These are phyloP conservation scores for Hormaphis cornu DNA, from an alignment of 1,140 invertebrate genomes.

Conservation along the genomic window DNA sequence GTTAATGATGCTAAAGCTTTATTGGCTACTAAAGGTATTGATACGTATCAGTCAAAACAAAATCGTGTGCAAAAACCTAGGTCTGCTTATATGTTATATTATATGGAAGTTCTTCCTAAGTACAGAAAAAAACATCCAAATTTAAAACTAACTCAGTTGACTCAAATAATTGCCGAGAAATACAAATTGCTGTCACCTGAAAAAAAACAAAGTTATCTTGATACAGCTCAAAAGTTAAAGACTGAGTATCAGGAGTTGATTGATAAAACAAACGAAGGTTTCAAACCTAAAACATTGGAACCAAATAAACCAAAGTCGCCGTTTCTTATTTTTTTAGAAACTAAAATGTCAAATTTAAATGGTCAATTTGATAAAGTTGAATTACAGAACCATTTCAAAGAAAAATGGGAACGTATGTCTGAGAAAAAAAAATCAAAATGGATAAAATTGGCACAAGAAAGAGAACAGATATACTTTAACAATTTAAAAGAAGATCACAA, in stretches of 20 bases:
- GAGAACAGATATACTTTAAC: background rate
- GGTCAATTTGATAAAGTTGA: background rate
- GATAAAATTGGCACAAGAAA: conserved; percentile 20
- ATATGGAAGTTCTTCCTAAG: conserved; percentile 4
- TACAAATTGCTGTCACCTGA: conserved; percentile 8
- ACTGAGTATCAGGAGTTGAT: conserved; percentile 9
- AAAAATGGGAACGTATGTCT: conserved; percentile 17
- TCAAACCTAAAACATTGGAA: background rate
- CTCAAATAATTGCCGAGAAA: conserved; percentile 19
- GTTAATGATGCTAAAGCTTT: conserved; percentile 10
- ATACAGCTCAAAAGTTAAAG: conserved; percentile 10
- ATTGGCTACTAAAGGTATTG: conserved; percentile 24
- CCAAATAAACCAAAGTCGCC: background rate
- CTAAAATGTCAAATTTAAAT: background rate
- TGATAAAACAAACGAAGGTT: background rate
- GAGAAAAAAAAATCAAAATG: conserved; percentile 29
- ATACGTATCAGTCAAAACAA: conserved; percentile 21
- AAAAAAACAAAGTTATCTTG: conserved; percentile 1
- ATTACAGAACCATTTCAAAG: conserved; percentile 2
- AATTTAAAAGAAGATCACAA: conserved; percentile 20
- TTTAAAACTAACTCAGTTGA: conserved; percentile 1
- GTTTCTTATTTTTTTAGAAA: conserved; percentile 11
- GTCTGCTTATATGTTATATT: conserved; percentile 12
- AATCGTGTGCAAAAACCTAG: conserved; percentile 15
- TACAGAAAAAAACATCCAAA: conserved; percentile 20